phyloP scores from a whole-genome alignment of 2,888 invertebrate genomes.

The Idaea dimidiata region DNA sequence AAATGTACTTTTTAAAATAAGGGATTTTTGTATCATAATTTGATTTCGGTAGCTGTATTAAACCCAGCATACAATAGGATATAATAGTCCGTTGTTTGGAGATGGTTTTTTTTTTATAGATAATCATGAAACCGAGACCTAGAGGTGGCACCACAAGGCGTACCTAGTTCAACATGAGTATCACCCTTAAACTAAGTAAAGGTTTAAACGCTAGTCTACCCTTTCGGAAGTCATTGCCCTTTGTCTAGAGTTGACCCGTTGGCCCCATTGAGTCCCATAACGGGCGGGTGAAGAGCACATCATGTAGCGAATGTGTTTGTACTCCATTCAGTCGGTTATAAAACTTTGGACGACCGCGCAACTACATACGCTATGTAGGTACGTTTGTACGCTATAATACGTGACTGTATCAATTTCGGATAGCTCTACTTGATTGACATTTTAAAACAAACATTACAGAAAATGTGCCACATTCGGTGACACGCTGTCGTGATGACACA shows the following conservation, averaged over 20 bases:
- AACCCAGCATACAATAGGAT: too few relatives aligned
- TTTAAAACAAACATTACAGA: not conserved
- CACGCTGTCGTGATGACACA: too few relatives aligned
- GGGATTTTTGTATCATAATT: too few relatives aligned
- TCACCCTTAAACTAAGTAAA: not conserved
- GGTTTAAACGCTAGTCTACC: not conserved
- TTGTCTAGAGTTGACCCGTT: not conserved
- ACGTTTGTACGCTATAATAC: not conserved
- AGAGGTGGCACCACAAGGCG: too few relatives aligned
- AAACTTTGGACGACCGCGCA: not conserved
- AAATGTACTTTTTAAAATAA: too few relatives aligned
- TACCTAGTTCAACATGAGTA: too few relatives aligned
- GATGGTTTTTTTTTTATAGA: too few relatives aligned
- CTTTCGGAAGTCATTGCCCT: not conserved
- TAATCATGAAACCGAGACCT: too few relatives aligned
- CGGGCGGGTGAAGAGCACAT: not conserved
- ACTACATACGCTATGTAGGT: not conserved
- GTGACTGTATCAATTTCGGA: not conserved
- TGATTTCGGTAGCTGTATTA: too few relatives aligned
- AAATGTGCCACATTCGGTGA: not conserved
- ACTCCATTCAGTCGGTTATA: not conserved
- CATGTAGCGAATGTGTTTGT: not conserved
- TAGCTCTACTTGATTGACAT: not conserved
- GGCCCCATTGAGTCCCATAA: not conserved
- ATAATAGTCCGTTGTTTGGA: too few relatives aligned